Base-by-base conservation (phyloP, 1,140 invertebrate genomes). In the Euwallacea fornicatus region DNA sequence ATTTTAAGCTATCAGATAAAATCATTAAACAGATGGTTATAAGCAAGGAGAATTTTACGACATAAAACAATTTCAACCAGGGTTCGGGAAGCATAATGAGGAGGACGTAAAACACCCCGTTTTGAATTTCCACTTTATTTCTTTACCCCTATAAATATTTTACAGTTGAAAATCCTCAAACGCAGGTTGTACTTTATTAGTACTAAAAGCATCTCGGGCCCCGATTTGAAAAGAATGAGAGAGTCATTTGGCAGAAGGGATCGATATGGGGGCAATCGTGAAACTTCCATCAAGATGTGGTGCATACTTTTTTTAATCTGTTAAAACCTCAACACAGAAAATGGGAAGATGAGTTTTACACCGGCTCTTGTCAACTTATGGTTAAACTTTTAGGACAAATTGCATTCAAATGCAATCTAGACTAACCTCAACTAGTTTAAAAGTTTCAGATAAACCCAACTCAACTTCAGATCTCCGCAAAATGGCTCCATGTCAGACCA, bases 131-230 rank as follows among this genome's bases (percentile, higher is more conserved):
- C 15, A 50, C 9, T 50, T 50, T 50, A 15, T 15, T 58, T 41
- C 55, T 58, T 41, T 41, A 9, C 6, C 50, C 15, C 55, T 58
- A 58, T 58, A 58, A 58, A 58, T 58, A 15, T 58, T 58, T 58
- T 58, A 58, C 16, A 58, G 55, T 15, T 58, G 4, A 33, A 15
- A 58, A 7, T 58, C 16, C 6, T 11, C 15, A 15, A 53, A 53
- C 55, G 55, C 55, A 58, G 55, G 55, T 58, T 58, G 55, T 21
- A 33, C 16, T 58, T 58, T 58, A 58, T 58, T 58, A 33, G 16
- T 58, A 58, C 55, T 58, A 58, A 58, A 58, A 58, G 16, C n/a
- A 58, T 6, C 55, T 41, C 13, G 9, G 15, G 50, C 11, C 8
- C 55, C 13, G 10, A n/a, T 58, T 50, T 50, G 2, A 13, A 2